Evolutionary conservation across 2,888 invertebrate species (phyloP), one percentile per base, ranked within the genome.

Genomic region (Allophyes oxyacanthae): DNA sequence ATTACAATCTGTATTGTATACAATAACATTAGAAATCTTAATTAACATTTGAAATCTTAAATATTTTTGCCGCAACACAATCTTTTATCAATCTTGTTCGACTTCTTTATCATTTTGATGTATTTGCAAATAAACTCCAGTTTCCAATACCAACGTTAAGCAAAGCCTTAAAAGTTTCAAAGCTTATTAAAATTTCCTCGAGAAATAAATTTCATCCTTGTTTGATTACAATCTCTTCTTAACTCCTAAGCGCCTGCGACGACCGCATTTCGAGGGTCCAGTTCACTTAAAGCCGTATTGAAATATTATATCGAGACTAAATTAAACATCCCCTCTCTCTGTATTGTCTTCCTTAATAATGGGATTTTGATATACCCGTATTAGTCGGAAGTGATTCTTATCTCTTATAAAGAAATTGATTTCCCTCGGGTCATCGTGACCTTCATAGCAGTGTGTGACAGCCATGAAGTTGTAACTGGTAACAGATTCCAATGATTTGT

Each of bases 281-380:
- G 49, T 33, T 9, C 9, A 53, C 41, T 54, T 43, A 30, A 58
- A 65, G 9, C 40, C 58, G 10, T 13, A 46, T 46, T 55, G 33
- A 50, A 73, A 55, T 56, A 63, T 65, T 58, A 48, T 52, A 74
- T 62, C 48, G 40, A 11, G 13, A 54, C 33, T 63, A 71, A 71
- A 71, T 75, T 62, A 66, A 65, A 62, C 42, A 49, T 54, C 38
- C 14, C 28, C 25, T 60, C 38, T 60, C 38, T 48, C 15, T 55
- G 45, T 68, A 44, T 59, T 64, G 57, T 50, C 37, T 60, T 46
- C 20, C 28, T 67, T 61, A 57, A 59, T 51, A 58, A 74, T 61
- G 37, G 36, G 9, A 49, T 46, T 50, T 32, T 15, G 20, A 55
- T 33, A 20, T 30, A 2, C n/a, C n/a, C 13, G 26, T 25, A 28